A percentile compares a stretch with the other conserved stretches of the same genome.
These are phyloP conservation scores for Aspidiotus destructor DNA, from an alignment of 2,888 invertebrate genomes.

Conservation along the genomic window DNA sequence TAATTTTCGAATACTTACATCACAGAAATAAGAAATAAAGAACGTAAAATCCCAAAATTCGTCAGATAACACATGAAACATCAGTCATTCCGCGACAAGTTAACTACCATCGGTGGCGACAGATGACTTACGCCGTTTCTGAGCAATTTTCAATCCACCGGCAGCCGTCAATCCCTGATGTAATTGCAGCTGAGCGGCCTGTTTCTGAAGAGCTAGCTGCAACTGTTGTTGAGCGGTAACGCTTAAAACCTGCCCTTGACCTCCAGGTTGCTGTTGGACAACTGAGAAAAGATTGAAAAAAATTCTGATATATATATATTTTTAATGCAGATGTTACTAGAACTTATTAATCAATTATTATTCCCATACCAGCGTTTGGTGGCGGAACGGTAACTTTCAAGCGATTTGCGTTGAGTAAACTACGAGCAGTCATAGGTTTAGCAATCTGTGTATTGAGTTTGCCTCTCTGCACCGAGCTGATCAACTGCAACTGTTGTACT, in stretches of 20 bases:
- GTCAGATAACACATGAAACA: not conserved
- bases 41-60: not conserved
- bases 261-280: constrained; percentile 28
- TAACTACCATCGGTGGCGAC: constrained; percentile 30
- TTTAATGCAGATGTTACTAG: not conserved
- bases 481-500: constrained; percentile 19
- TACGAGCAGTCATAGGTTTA: constrained; percentile 24
- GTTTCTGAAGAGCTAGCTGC: constrained; percentile 28
- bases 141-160: constrained; percentile 24
- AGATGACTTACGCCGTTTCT: constrained; percentile 27
- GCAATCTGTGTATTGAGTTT: constrained; percentile 20
- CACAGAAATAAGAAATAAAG: constrained; percentile 19
- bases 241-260: constrained; percentile 26
- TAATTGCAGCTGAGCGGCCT: constrained; percentile 20
- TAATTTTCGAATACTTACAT: constrained; percentile 15
- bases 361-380: constrained; percentile 22
- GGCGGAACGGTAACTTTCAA: constrained; percentile 24
- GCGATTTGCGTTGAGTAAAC: constrained; percentile 24
- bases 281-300: constrained; percentile 6
- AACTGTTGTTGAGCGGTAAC: constrained; percentile 28
- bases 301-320: not conserved
- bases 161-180: constrained; percentile 28
- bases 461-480: constrained; percentile 23
- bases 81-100: not conserved
- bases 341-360: too few relatives aligned